Evolutionary conservation across 2,888 invertebrate genomes (phyloP).

Genomic region (Ceriagrion tenellum): DNA sequence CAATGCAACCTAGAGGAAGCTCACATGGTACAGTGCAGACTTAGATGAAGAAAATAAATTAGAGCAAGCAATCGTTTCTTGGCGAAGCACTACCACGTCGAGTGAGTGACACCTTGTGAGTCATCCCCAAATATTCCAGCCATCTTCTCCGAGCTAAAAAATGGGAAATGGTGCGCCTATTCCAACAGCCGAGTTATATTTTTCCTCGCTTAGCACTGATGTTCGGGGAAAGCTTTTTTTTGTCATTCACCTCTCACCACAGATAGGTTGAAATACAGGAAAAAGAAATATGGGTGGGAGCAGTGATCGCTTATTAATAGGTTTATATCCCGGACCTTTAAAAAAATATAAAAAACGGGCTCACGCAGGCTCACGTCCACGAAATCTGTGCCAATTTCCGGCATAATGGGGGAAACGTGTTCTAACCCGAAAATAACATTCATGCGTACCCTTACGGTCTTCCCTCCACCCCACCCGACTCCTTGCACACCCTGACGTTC

Average conservation of each 20-base stretch:
- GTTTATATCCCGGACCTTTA: background rate
- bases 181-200: background rate
- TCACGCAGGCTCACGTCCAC: conserved; percentile 1
- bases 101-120: background rate
- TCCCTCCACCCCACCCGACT: background rate
- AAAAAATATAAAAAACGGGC: background rate
- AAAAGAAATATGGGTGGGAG: background rate
- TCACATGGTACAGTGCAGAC: no score
- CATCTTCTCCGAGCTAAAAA: background rate
- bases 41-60: background rate
- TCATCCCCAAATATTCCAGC: background rate
- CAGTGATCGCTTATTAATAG: conserved; percentile 56
- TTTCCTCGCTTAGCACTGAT: background rate
- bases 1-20: no score
- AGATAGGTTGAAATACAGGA: background rate
- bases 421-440: conserved; percentile 34
- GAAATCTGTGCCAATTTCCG: conserved; percentile 60
- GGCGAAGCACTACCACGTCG: background rate
- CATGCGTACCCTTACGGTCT: background rate
- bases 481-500: background rate
- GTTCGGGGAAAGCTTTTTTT: background rate
- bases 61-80: background rate
- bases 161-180: background rate
- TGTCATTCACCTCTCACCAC: background rate
- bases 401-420: conserved; percentile 44